phyloP scores from a whole-genome alignment of 2,797 vertebrate species.

The Chelon auratus region DNA sequence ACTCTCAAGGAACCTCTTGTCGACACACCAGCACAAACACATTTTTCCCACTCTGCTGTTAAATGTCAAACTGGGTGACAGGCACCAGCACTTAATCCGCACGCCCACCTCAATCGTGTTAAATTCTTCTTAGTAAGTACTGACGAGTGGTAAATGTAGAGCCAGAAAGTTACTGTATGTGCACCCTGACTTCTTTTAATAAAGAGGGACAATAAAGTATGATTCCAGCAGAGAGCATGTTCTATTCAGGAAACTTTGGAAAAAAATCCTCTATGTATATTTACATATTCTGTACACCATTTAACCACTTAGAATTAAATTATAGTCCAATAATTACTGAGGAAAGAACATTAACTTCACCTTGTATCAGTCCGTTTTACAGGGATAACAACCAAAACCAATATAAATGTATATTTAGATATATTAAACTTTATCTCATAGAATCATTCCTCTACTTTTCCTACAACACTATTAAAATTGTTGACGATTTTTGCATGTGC shows the following conservation, averaged over 20 bases:
- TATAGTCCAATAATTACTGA: constrained; percentile 26
- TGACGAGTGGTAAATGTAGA: constrained; percentile 6
- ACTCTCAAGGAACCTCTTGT: constrained; percentile 2
- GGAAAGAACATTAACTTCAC: constrained; percentile 2
- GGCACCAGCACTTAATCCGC: constrained; percentile 27
- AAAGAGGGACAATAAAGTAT: constrained; percentile 6
- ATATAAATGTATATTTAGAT: constrained; percentile 40
- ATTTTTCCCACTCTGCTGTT: background rate
- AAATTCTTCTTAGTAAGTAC: constrained; percentile 2
- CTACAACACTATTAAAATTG: constrained; percentile 40
- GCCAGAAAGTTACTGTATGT: background rate
- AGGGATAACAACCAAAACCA: constrained; percentile 46
- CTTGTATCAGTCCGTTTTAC: constrained; percentile 24
- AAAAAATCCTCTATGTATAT: constrained; percentile 53
- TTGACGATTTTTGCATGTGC: constrained; percentile 11
- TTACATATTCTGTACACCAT: constrained; percentile 70
- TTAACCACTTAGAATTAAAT: constrained; percentile 25
- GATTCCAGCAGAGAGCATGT: constrained; percentile 18
- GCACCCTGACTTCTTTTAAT: constrained; percentile 21
- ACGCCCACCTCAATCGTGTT: background rate
- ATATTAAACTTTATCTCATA: constrained; percentile 58
- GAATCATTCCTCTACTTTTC: constrained; percentile 46
- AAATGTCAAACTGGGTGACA: constrained; percentile 16
- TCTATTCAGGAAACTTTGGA: constrained; percentile 1
- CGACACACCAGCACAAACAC: background rate